Evolutionary conservation across 2,797 vertebrate species (phyloP).

Genomic region (Trachops cirrhosus): DNA sequence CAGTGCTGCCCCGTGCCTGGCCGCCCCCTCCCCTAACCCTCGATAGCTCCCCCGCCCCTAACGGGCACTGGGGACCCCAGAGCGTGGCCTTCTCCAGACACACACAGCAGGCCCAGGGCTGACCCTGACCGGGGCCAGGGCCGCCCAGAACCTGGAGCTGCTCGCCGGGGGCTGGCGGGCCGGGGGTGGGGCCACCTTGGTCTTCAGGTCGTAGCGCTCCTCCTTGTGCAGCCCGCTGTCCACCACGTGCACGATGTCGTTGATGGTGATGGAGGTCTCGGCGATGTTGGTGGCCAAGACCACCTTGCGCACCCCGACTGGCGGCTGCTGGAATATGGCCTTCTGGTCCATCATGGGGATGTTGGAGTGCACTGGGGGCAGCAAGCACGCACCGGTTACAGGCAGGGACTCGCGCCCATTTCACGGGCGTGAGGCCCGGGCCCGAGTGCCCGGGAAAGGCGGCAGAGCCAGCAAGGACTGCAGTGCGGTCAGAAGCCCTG

Average conservation of each 20-base stretch:
- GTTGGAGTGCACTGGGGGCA: slow-evolving; percentile 92
- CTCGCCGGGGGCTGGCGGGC: not conserved
- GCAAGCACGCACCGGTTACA: not conserved
- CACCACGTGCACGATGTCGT: slow-evolving; percentile 96
- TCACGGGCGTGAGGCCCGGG: not conserved
- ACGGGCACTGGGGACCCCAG: not conserved
- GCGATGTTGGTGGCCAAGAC: slow-evolving; percentile 97
- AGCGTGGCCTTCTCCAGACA: not conserved
- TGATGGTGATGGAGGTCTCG: slow-evolving; percentile 96
- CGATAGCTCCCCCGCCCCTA: not conserved
- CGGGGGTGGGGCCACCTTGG: slow-evolving; percentile 86
- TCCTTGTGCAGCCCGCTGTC: slow-evolving; percentile 95
- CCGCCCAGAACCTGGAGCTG: not conserved
- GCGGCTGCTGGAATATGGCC: slow-evolving; percentile 92
- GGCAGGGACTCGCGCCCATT: not conserved
- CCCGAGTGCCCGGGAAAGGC: not conserved
- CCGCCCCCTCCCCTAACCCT: not conserved
- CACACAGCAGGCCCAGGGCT: not conserved
- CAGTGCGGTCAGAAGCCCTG: not conserved
- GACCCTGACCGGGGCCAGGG: not conserved
- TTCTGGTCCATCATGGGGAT: slow-evolving; percentile 96
- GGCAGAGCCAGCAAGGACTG: not conserved
- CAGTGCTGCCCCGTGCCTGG: not conserved
- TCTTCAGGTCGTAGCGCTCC: slow-evolving; percentile 93
- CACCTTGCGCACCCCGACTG: slow-evolving; percentile 89